Conservation (phyloP, 2,888 invertebrate species). For the Anthophora plumipes region DNA sequence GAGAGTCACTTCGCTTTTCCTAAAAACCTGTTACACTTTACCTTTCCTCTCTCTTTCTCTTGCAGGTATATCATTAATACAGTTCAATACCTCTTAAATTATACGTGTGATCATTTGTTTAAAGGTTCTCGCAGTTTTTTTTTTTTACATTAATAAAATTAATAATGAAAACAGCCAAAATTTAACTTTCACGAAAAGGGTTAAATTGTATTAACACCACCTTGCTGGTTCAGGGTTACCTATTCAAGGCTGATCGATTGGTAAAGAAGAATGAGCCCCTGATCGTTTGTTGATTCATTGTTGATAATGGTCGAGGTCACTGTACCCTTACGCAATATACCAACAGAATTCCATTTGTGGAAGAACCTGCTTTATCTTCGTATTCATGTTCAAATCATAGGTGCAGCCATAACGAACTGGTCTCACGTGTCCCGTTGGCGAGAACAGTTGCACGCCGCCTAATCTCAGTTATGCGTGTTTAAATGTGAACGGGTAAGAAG, state of each 20-base stretch:
- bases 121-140: background rate
- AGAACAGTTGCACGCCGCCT: slow-evolving; percentile 24
- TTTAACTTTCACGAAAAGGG: background rate
- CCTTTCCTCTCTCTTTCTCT: slow-evolving; percentile 45
- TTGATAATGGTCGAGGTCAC: slow-evolving; percentile 35
- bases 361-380: slow-evolving; percentile 4
- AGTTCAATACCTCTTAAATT: slow-evolving; percentile 48
- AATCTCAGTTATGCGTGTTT: slow-evolving; percentile 57
- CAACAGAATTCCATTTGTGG: background rate
- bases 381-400: slow-evolving; percentile 27
- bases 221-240: background rate
- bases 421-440: background rate
- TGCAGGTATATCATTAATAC: slow-evolving; percentile 26
- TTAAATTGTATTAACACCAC: background rate
- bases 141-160: background rate
- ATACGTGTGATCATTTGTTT: background rate
- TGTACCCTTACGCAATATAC: slow-evolving; percentile 22
- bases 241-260: background rate
- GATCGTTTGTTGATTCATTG: slow-evolving; percentile 13
- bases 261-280: background rate
- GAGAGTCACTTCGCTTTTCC: slow-evolving; percentile 47
- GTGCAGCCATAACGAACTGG: background rate
- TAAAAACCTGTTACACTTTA: slow-evolving; percentile 55
- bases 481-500: slow-evolving; percentile 39
- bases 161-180: background rate